These are phyloP conservation scores for Polia nebulosa DNA, from an alignment of 2,888 invertebrate species.

Conservation along the genomic window DNA sequence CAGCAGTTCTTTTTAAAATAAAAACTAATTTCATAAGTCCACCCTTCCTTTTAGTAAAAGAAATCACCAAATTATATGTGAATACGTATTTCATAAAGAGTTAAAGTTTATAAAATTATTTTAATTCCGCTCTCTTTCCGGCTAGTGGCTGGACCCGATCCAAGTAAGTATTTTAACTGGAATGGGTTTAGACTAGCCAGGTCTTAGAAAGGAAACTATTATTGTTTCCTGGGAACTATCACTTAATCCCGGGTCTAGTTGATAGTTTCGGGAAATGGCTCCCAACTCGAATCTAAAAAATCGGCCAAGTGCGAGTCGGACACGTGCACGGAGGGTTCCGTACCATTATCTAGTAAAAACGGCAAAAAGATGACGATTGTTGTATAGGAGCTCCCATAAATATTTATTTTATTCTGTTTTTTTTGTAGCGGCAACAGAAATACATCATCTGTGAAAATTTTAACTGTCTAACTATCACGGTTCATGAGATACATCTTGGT, in stretches of 20 bases:
- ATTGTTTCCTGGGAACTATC: conserved; percentile 18
- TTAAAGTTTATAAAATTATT: conserved; percentile 23
- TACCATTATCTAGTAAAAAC: too few species aligned
- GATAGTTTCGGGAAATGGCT: conserved; percentile 9
- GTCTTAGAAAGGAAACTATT: conserved; percentile 34
- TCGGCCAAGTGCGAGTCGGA: too few species aligned
- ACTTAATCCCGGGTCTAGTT: conserved; percentile 31
- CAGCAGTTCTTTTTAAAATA: too few species aligned
- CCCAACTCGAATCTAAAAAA: too few species aligned
- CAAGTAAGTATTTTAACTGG: conserved; percentile 27
- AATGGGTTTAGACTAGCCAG: conserved; percentile 24
- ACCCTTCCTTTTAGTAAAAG: background rate
- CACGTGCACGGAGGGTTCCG: too few species aligned
- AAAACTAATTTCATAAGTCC: background rate
- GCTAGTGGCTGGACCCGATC: conserved; percentile 23
- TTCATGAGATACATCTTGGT: too few species aligned
- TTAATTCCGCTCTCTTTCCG: conserved; percentile 24
- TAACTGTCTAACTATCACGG: too few species aligned
- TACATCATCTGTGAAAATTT: too few species aligned
- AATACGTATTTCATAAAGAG: background rate
- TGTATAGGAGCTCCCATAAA: too few species aligned
- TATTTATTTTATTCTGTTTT: too few species aligned
- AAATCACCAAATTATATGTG: background rate
- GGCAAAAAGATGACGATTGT: too few species aligned
- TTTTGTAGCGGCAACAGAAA: too few species aligned